Conservation (phyloP, 2,888 invertebrate species). For the Epinotia demarniana region DNA sequence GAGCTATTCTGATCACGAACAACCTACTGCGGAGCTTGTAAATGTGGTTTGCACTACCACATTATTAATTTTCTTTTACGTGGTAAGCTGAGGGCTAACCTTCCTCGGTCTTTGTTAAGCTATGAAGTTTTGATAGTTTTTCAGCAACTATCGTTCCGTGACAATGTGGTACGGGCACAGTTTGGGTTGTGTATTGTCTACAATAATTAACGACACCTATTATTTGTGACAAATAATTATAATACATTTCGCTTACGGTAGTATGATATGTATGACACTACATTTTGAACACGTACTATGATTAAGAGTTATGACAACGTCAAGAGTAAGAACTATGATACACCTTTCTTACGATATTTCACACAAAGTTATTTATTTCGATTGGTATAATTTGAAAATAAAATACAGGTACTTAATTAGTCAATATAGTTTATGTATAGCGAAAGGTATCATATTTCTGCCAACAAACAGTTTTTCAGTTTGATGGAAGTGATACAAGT, state of each 20-base stretch:
- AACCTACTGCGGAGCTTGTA: constrained; percentile 29
- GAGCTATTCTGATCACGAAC: constrained; percentile 72
- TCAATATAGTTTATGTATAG: too few relatives aligned
- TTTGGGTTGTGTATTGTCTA: neutral
- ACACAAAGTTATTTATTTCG: too few relatives aligned
- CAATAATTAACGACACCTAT: neutral
- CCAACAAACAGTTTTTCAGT: too few relatives aligned
- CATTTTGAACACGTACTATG: neutral
- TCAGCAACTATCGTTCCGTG: constrained; percentile 15
- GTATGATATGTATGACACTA: neutral
- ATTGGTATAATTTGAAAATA: too few relatives aligned
- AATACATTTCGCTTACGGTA: neutral
- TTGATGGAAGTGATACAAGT: too few relatives aligned
- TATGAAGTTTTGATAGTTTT: constrained; percentile 28
- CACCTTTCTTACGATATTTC: too few relatives aligned
- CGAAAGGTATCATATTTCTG: too few relatives aligned
- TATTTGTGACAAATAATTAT: neutral
- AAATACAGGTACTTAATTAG: too few relatives aligned
- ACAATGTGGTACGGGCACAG: neutral
- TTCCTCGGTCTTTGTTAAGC: constrained; percentile 20
- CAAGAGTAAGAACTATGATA: too few relatives aligned
- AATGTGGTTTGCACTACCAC: constrained; percentile 36
- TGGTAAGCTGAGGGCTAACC: constrained; percentile 24
- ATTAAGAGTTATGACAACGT: neutral
- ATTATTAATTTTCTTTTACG: constrained; percentile 36